Evolutionary conservation across 1,140 invertebrate species (phyloP).

Genomic region (Pygmarrhopalites habei): DNA sequence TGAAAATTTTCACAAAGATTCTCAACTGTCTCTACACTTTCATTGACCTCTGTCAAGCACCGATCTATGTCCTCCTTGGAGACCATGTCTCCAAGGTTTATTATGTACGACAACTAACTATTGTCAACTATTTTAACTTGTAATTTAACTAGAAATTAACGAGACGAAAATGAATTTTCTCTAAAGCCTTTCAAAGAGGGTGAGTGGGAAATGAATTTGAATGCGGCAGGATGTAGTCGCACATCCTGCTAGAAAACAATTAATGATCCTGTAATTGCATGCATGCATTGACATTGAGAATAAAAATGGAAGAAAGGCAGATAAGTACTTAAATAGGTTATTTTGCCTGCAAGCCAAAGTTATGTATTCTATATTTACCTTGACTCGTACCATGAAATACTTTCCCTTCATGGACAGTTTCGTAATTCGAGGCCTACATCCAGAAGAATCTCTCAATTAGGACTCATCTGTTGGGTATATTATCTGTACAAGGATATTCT

Average conservation of each 20-base stretch:
- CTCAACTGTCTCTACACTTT: constrained; percentile 81
- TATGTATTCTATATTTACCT: constrained; percentile 84
- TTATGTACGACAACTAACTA: too few species aligned
- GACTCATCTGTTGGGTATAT: background rate
- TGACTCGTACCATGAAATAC: constrained; percentile 91
- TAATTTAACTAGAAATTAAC: too few species aligned
- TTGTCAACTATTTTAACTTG: too few species aligned
- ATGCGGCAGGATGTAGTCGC: too few species aligned
- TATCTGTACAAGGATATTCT: background rate
- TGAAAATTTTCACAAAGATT: constrained; percentile 95
- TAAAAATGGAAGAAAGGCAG: background rate
- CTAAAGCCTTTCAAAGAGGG: too few species aligned
- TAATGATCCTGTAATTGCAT: background rate
- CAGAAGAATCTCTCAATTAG: background rate
- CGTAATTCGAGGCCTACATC: constrained; percentile 73
- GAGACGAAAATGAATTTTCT: too few species aligned
- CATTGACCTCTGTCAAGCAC: constrained; percentile 97
- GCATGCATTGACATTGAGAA: background rate
- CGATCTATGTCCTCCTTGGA: constrained; percentile 99
- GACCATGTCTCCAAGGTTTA: too few species aligned
- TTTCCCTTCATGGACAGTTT: constrained; percentile 93
- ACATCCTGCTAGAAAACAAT: too few species aligned
- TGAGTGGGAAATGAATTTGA: too few species aligned
- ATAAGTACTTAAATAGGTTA: background rate
- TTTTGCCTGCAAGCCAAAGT: background rate